Evolutionary conservation across 2,888 invertebrate species (phyloP), one percentile per base, ranked within the genome.

Genomic region (Lasiommata megera): DNA sequence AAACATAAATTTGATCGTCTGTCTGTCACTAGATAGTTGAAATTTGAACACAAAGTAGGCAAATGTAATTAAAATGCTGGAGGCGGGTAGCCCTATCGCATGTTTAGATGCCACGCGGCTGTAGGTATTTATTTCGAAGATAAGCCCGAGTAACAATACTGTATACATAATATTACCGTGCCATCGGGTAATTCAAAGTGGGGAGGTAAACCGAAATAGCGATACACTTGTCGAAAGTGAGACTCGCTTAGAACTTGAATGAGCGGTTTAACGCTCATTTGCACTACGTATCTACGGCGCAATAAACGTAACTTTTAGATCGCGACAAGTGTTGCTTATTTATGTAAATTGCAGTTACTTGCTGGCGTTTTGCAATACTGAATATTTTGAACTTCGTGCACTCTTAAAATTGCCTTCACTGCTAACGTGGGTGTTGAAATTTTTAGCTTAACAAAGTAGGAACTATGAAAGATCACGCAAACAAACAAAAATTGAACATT

Each of bases 201-300:
- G 48, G 58, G 44, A 60, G 56, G 56, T 57, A 54, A 51, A 57
- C 64, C 60, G 56, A 62, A 64, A 61, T 56, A 59, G 57, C 58
- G 36, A 54, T 58, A 56, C 53, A 46, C 60, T 56, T 52, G 53
- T 58, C 48, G 46, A 40, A 58, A 58, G 54, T 54, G 53, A 48
- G 47, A 12, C 43, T 31, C 34, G 14, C 55, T 57, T 46, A 59
- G 54, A 52, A 50, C 53, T 58, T 53, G 55, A 55, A 62, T 57
- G 52, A 36, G 17, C 31, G 29, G 54, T 52, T 62, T 12, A 58
- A 56, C 41, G 48, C 47, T 54, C 57, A 54, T 57, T 58, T 29
- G 43, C 18, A 41, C 28, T 34, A 23, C 23, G 23, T 43, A 51
- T 40, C 14, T 51, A 29, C 38, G 40, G 14, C 28, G 51, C 14